Conservation (phyloP, 2,888 invertebrate genomes). For the Archips crataeganus region DNA sequence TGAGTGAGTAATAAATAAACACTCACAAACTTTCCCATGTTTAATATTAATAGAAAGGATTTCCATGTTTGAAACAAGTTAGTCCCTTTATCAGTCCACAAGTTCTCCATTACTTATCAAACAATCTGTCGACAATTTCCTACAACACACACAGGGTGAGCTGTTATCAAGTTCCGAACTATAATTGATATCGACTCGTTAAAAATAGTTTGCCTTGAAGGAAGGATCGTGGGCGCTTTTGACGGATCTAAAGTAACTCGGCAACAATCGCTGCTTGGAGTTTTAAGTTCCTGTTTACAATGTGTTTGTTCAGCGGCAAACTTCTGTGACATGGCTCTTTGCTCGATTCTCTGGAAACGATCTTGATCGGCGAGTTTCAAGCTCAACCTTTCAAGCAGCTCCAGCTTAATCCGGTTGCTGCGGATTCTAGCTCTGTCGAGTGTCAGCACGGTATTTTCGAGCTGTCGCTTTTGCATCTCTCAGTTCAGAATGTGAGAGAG, state of each 20-base stretch:
- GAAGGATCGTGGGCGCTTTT: background rate
- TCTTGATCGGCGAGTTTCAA: background rate
- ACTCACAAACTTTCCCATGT: no score
- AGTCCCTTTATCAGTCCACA: background rate
- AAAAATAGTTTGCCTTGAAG: background rate
- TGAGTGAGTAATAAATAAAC: no score
- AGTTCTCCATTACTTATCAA: background rate
- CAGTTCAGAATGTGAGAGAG: background rate
- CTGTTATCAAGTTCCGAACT: background rate
- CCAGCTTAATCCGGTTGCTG: background rate
- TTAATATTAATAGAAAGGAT: background rate
- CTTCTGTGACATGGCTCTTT: background rate
- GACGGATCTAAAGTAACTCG: background rate
- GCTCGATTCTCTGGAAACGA: background rate
- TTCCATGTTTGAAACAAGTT: background rate
- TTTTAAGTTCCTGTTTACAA: background rate
- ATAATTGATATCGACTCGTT: slow-evolving; percentile 5
- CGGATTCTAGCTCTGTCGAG: background rate
- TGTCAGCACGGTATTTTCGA: background rate
- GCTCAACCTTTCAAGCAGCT: background rate
- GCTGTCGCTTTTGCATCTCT: background rate
- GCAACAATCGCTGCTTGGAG: background rate
- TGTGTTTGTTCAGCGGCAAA: background rate
- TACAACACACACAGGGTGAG: background rate
- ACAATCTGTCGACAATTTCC: background rate